Base-by-base conservation (phyloP, 1,140 invertebrate species). In the Scaptodrosophila lebanonensis region DNA sequence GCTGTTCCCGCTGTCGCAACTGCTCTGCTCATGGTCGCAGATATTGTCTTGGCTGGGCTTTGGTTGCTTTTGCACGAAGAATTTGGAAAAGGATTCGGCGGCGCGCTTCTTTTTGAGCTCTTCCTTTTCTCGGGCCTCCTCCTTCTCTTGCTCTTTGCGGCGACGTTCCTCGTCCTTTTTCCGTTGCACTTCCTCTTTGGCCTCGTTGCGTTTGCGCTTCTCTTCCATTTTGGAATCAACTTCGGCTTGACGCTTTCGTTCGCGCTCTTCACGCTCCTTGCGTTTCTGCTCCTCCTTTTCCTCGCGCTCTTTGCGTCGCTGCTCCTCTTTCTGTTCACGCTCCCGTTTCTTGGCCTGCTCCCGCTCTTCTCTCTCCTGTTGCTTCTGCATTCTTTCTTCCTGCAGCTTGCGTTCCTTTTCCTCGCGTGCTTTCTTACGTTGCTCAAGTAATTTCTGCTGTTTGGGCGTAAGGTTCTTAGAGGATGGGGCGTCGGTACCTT, bases 71-170 rank as follows among this genome's bases (percentile, higher is more conserved):
- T 91, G 84, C 8, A 93, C 91, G 86, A 95, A 95, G 85, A 95
- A 96, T 66, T 92, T 95, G 0, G 89, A 91, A 83, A 96, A 95
- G 16, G 91, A 92, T 30, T 91, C 91, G 5, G 92, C 92, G 1
- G 91, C 90, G 73, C 94, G 94, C 70, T 93, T 93, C 79, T 89
- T 90, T 9, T 92, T 91, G 3, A 62, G 52, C 62, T 91, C 90
- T n/a, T n/a, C n/a, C n/a, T n/a, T n/a, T n/a, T n/a, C n/a, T n/a
- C n/a, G n/a, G 66, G 92, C 90, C 50, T 89, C 68, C 79, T 92
- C 91, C 56, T 89, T 89, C 83, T 88, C 88, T 61, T 90, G 88
- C 84, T 93, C 89, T 56, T 91, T 90, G 13, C 88, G 85, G 54
- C 90, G 90, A 1, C 88, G 88, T 59, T 89, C 88, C 61, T 89